These are phyloP conservation scores for Oryzias dopingdopingensis DNA, from an alignment of 2,797 vertebrate species.

Conservation along the genomic window DNA sequence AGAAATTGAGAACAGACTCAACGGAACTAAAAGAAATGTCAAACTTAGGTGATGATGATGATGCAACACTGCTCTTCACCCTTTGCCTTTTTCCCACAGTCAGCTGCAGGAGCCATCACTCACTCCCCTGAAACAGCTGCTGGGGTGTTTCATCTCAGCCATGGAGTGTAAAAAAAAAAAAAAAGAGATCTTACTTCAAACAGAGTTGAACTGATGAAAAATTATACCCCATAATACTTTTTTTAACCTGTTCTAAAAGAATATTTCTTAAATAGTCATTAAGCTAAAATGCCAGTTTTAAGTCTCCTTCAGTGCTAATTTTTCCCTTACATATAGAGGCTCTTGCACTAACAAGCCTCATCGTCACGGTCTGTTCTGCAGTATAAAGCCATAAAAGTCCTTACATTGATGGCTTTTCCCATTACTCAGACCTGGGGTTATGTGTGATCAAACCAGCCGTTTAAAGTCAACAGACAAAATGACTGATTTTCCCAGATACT, in stretches of 20 bases:
- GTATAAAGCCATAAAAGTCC: constrained; percentile 1
- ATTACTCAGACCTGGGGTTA: neutral
- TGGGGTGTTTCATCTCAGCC: constrained; percentile 21
- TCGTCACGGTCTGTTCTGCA: constrained; percentile 8
- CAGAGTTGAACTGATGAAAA: no score
- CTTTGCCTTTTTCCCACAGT: constrained; percentile 35
- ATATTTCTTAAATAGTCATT: no score
- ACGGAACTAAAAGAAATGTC: constrained; percentile 26
- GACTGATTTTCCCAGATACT: neutral
- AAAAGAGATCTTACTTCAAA: no score
- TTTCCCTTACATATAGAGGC: neutral
- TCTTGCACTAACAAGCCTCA: neutral
- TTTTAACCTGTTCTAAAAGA: no score
- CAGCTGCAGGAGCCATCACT: constrained; percentile 28
- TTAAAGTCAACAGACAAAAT: constrained; percentile 15
- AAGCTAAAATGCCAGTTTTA: neutral
- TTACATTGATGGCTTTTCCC: constrained; percentile 1
- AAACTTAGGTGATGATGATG: constrained; percentile 12
- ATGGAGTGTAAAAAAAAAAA: neutral
- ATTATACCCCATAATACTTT: no score
- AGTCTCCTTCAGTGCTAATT: neutral
- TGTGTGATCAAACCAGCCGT: constrained; percentile 1
- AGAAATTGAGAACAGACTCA: constrained; percentile 12
- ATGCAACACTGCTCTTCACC: constrained; percentile 20
- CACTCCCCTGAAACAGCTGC: constrained; percentile 55